These are phyloP conservation scores for Conger conger DNA, from an alignment of 2,113 vertebrate genomes.

Conservation along the genomic window DNA sequence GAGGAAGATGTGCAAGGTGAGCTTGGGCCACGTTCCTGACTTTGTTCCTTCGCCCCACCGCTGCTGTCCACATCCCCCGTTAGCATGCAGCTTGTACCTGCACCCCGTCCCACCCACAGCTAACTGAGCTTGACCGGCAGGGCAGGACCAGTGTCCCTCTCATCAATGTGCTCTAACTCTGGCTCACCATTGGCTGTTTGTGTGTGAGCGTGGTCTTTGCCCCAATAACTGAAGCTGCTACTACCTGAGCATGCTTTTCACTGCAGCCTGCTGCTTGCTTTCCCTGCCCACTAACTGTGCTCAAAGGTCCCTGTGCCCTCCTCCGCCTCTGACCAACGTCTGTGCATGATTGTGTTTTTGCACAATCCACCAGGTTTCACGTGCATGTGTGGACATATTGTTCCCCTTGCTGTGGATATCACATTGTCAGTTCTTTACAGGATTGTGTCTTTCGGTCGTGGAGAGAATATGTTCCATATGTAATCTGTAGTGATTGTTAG, in stretches of 20 bases:
- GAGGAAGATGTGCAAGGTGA: slow-evolving; percentile 99
- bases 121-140: background rate
- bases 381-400: background rate
- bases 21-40: slow-evolving; percentile 70
- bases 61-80: background rate
- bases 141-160: background rate
- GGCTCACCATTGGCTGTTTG: background rate
- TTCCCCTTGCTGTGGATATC: background rate
- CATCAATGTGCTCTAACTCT: background rate
- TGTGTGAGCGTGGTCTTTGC: background rate
- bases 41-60: slow-evolving; percentile 57
- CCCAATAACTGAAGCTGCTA: background rate
- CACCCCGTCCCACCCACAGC: background rate
- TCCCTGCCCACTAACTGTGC: background rate
- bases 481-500: background rate
- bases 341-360: background rate
- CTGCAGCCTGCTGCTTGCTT: background rate
- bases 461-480: background rate
- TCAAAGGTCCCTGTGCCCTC: background rate
- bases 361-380: background rate
- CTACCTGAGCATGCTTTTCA: background rate
- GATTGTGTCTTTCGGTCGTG: background rate
- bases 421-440: background rate
- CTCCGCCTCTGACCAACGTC: no score
- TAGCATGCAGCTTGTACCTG: background rate